phyloP scores from a whole-genome alignment of 1,140 invertebrate species.

The Aphaenogaster ashmeadi region DNA sequence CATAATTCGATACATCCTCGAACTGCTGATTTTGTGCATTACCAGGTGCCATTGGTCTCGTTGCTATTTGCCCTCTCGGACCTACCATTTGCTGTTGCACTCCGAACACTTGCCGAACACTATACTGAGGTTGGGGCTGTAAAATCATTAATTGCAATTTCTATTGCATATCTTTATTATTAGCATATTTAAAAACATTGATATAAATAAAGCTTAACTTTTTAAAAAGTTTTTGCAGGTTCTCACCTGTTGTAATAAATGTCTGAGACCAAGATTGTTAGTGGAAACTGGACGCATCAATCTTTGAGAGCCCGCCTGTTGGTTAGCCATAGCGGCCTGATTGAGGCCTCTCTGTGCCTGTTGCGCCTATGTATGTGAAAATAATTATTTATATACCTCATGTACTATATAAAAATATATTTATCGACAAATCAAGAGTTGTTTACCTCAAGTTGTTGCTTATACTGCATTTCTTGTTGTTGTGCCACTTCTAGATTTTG shows the following conservation, averaged over 20 bases:
- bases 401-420: conserved; percentile 12
- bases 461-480: conserved; percentile 92
- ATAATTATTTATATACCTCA: background rate
- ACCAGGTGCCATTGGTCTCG: conserved; percentile 82
- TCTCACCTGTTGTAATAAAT: conserved; percentile 90
- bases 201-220: conserved; percentile 31
- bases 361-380: conserved; percentile 77
- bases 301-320: conserved; percentile 87
- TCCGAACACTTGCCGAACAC: conserved; percentile 82
- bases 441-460: conserved; percentile 90
- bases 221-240: background rate
- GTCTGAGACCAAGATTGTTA: conserved; percentile 90
- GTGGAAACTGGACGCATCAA: conserved; percentile 90
- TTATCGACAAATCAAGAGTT: conserved; percentile 42
- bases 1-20: conserved; percentile 86
- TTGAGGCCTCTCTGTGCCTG: conserved; percentile 85
- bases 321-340: conserved; percentile 82
- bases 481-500: conserved; percentile 92
- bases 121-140: conserved; percentile 86
- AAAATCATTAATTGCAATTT: conserved; percentile 55
- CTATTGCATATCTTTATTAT: background rate
- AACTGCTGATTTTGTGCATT: conserved; percentile 87
- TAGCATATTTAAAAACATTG: background rate
- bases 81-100: conserved; percentile 86
- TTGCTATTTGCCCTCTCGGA: conserved; percentile 83